phyloP scores from a whole-genome alignment of 2,797 vertebrate genomes.

The Pitangus sulphuratus region DNA sequence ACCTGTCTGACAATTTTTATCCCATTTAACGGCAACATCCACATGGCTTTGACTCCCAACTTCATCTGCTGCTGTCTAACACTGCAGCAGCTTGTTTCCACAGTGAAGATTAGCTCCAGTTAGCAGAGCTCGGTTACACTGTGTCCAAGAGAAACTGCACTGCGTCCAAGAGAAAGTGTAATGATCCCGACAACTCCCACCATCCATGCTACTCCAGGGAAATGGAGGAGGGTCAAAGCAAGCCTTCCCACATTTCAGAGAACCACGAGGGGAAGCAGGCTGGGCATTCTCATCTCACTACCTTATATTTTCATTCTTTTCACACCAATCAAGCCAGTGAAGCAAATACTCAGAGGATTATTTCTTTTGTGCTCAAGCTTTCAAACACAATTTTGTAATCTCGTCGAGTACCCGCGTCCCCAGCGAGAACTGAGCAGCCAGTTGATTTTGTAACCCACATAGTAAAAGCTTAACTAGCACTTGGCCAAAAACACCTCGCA shows the following conservation, averaged over 20 bases:
- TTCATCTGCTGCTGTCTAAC: constrained; percentile 12
- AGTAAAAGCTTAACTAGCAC: constrained; percentile 49
- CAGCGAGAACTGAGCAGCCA: constrained; percentile 48
- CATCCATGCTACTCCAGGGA: background rate
- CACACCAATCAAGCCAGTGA: constrained; percentile 59
- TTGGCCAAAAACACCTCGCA: background rate
- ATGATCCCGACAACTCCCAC: background rate
- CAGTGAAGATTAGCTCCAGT: background rate
- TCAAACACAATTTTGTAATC: constrained; percentile 70
- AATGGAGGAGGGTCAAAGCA: fast-evolving
- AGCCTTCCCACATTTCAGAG: background rate
- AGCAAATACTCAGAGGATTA: constrained; percentile 74
- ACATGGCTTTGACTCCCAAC: background rate
- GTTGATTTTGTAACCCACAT: constrained; percentile 47
- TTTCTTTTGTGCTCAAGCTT: constrained; percentile 67
- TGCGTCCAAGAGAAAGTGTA: background rate
- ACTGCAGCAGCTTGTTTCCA: background rate
- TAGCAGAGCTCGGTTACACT: background rate
- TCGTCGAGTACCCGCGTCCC: constrained; percentile 51
- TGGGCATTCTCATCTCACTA: constrained; percentile 33
- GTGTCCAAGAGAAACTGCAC: background rate
- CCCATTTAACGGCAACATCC: background rate
- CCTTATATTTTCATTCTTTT: constrained; percentile 64
- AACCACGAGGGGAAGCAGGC: background rate
- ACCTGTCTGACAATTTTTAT: constrained; percentile 26